phyloP scores from a whole-genome alignment of 2,888 invertebrate genomes.

The Rhamphomyia laevipes region DNA sequence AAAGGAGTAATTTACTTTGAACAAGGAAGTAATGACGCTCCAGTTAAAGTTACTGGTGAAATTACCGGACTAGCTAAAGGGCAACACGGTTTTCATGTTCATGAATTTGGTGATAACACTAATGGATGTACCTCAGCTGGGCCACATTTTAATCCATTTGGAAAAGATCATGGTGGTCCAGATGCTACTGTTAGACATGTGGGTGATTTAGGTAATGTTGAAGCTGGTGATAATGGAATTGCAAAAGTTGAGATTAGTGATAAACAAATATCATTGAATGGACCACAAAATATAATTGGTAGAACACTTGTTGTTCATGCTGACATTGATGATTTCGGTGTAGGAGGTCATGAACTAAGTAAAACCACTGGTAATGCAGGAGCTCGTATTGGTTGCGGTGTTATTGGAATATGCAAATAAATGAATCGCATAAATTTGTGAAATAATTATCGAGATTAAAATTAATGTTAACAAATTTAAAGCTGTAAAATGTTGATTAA shows the following conservation, averaged over 20 bases:
- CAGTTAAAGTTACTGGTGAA: conserved; percentile 71
- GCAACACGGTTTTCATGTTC: conserved; percentile 68
- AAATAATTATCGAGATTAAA: no score
- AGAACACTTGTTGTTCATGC: conserved; percentile 84
- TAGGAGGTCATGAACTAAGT: conserved; percentile 85
- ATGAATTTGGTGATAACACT: conserved; percentile 93
- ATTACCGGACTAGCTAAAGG: conserved; percentile 68
- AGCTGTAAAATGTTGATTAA: no score
- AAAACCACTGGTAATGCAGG: conserved; percentile 93
- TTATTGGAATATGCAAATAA: conserved; percentile 35
- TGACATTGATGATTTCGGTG: conserved; percentile 86
- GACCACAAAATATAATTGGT: conserved; percentile 67
- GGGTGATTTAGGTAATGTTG: conserved; percentile 84
- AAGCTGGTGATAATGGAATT: conserved; percentile 48
- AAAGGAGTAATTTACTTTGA: conserved; percentile 70
- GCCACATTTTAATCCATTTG: conserved; percentile 79
- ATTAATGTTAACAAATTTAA: no score
- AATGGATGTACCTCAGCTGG: conserved; percentile 95
- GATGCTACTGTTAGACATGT: conserved; percentile 61
- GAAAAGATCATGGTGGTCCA: conserved; percentile 75
- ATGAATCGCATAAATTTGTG: not conserved
- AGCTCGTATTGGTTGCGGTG: conserved; percentile 40
- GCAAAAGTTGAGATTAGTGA: conserved; percentile 56
- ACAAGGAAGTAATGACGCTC: conserved; percentile 56
- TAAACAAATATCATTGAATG: conserved; percentile 51